Evolutionary conservation across 2,797 vertebrate genomes (phyloP), one percentile per base, ranked within the genome.

Genomic region (Tadarida brasiliensis): DNA sequence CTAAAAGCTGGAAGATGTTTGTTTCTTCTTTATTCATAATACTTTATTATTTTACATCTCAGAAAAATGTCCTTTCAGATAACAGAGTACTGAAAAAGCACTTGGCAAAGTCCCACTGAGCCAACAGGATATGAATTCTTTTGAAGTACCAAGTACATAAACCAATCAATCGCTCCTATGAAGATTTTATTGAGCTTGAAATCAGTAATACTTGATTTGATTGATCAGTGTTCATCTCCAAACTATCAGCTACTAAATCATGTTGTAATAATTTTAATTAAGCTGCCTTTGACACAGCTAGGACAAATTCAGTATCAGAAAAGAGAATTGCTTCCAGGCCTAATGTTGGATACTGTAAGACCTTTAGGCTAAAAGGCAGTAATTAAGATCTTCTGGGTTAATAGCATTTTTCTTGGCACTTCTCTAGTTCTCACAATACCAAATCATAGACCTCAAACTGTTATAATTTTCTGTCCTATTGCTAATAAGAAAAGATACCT

Each of bases 61-160:
- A 78, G 68, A 83, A 92, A 90, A 96, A 92, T 47, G 77, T 87
- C 44, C 67, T 92, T 93, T 85, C 61, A 65, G 26, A 39, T 83
- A 92, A n/a, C 9, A 56, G 20, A 83, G 44, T 78, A 87, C 67
- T 47, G 59, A 86, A 93, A 90, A 17, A 90, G 47, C 54, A 74
- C 59, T 95, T 59, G n/a, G 57, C 35, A 87, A 94, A 91, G 70
- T 33, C 56, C 44, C 56, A 70, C 26, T 87, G 35, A 81, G 54
- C 87, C 65, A 77, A 84, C 2, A 82, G 56, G 11, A 82, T n/a
- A 57, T 51, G 49, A 96, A 91, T 78, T 91, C 70, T 71, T 90
- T 3, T 39, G 19, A 96, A 84, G 44, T 70, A 74, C 54, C 51
- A 96, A 91, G n/a, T 24, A 85, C 47, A 87, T 74, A 93, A n/a